Base-by-base conservation (phyloP, 2,113 vertebrate genomes). In the Silurus meridionalis region DNA sequence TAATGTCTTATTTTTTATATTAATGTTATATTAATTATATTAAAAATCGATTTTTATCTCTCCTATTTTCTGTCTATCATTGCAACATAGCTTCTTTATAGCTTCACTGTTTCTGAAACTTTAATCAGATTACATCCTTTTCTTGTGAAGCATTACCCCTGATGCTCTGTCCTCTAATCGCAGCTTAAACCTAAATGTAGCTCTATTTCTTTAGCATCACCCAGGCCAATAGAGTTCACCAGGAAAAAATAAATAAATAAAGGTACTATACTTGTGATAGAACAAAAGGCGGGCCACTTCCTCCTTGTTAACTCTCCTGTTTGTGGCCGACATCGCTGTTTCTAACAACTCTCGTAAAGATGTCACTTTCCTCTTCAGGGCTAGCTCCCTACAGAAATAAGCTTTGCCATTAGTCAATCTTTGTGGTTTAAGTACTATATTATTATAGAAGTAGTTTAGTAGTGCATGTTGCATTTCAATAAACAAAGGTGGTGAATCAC, bases 261-360 rank as follows among this genome's bases (percentile, higher is more conserved):
- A n/a, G 6, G 10, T 85, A 81, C 11, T 78, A 85, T 88, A 98
- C 97, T 95, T 97, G 93, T 97, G 96, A 82, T 95, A 95, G 14
- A 94, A 95, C 71, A 94, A 93, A 79, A 97, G 92, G 0, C 95
- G 94, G 0, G 89, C 86, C 52, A 92, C 93, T 84, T 97, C 91
- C 78, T 96, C 91, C 0, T 91, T 90, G 1, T 90, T 94, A 87
- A 94, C 95, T 23, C 89, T 89, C 81, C 94, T 93, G 61, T 93
- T 92, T 2, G 89, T 86, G 25, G 87, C 92, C 28, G 92, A 89
- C 48, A 95, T 89, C 82, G 91, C 87, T 9, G 88, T 90, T 78
- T 95, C 96, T 89, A 97, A 90, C 14, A 96, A 92, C 69, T 91
- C 92, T 1, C 93, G 90, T 48, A 97, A 93, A 8, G 87, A 87